phyloP scores from a whole-genome alignment of 2,113 vertebrate species.

The Nematolebias whitei region DNA sequence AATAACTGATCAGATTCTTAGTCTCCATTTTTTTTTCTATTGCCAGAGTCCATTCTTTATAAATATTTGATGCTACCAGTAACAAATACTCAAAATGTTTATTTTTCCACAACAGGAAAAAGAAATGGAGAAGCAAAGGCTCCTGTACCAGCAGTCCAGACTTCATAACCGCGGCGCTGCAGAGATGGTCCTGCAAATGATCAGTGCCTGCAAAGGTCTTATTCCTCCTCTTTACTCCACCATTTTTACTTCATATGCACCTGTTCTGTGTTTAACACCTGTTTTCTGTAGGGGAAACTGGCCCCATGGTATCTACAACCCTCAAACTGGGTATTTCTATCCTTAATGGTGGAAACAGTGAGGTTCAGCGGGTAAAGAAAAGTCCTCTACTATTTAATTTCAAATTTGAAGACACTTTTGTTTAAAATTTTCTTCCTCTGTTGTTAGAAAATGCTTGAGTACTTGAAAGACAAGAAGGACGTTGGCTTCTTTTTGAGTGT shows the following conservation, averaged over 20 bases:
- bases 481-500: conserved; percentile 94
- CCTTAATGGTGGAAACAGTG: conserved; percentile 89
- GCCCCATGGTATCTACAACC: conserved; percentile 93
- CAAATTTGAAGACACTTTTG: not conserved
- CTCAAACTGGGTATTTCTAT: conserved; percentile 94
- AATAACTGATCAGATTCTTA: not conserved
- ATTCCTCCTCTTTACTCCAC: not conserved
- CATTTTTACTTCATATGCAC: not conserved
- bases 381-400: not conserved
- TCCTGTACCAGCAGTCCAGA: conserved; percentile 90
- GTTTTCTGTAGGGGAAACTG: conserved; percentile 83
- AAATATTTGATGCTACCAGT: conserved; percentile 5
- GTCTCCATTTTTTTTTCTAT: no score
- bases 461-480: conserved; percentile 93
- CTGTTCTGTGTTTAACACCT: not conserved
- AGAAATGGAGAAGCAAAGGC: conserved; percentile 93
- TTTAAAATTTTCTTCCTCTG: not conserved
- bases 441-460: conserved; percentile 93
- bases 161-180: conserved; percentile 91
- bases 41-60: conserved; percentile 28
- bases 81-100: conserved; percentile 30
- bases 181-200: conserved; percentile 96
- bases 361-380: conserved; percentile 86
- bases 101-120: conserved; percentile 82
- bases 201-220: conserved; percentile 93